phyloP scores from a whole-genome alignment of 37 sponge, comb jelly and placozoan genomes.

The Axinella damicornis region DNA sequence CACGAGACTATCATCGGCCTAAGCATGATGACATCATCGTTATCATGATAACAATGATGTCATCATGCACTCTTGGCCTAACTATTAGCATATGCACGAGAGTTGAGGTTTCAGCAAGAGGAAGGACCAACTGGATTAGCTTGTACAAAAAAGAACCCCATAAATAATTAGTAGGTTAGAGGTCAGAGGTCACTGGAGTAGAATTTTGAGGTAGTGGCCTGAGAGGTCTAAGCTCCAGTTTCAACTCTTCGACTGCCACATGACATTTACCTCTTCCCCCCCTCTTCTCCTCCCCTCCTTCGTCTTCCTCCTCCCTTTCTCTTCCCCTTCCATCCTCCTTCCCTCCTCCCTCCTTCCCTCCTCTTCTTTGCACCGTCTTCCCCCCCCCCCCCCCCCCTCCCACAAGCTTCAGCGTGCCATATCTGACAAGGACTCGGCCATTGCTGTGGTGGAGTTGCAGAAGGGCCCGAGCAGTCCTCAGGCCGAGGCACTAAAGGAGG shows the following conservation, averaged over 20 bases:
- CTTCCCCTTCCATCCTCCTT: neutral
- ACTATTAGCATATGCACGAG: too few species aligned
- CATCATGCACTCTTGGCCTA: too few species aligned
- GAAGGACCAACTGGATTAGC: too few species aligned
- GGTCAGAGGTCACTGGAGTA: too few species aligned
- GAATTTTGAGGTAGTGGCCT: too few species aligned
- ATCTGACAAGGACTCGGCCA: slow-evolving; percentile 43
- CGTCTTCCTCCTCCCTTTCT: neutral
- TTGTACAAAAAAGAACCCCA: too few species aligned
- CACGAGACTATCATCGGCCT: too few species aligned
- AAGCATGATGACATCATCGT: too few species aligned
- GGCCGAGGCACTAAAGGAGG: neutral
- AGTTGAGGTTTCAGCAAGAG: too few species aligned
- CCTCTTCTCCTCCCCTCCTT: neutral
- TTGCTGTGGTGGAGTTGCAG: slow-evolving; percentile 38
- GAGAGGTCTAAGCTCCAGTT: too few species aligned
- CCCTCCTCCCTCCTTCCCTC: neutral
- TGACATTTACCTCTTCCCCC: neutral
- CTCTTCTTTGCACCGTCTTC: neutral
- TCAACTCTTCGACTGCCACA: neutral
- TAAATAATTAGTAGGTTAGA: too few species aligned
- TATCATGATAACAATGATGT: too few species aligned
- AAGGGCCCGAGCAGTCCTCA: neutral
- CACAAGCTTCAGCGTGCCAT: slow-evolving; percentile 26
- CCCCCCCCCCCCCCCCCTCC: neutral